Evolutionary conservation across 1,140 invertebrate genomes (phyloP), one percentile per base, ranked within the genome.

Genomic region (Theocolax elegans): DNA sequence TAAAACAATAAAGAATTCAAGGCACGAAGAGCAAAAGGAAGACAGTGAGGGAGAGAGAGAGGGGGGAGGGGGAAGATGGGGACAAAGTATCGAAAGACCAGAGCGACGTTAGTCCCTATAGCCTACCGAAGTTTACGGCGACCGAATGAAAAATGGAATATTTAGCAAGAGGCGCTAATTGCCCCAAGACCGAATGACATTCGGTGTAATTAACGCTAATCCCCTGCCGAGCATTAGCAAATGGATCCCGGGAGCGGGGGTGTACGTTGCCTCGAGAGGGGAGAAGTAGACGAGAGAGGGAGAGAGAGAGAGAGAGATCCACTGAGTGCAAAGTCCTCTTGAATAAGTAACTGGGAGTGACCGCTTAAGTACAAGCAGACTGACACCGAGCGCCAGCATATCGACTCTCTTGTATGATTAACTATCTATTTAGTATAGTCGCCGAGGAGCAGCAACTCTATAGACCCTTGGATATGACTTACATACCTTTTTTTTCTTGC

Each of bases 281-380:
- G 21, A 23, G 10, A 35, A 35, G 38, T 10, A 10, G 4, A 21
- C 25, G 12, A 53, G 40, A 23, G 54, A 49, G 31, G 8, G 17
- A 15, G 25, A 44, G 9, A 58, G 44, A 17, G 1, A 31, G 40
- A 15, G 1, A 12, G 54, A 8, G 8, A 35, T 27, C 1, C 6
- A 25, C 29, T 35, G 21, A 64, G 59, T 64, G 60, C 67, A 64
- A 70, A 64, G 46, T 69, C 51, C 67, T 58, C 59, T n/a, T 70
- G 67, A 63, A 70, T 70, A 70, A 70, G 67, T 69, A 54, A 70
- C 27, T n/a, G 60, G 51, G 59, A 70, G 67, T 70, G 59, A 70
- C 67, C 67, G 67, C 53, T 70, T 58, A 56, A 70, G 67, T 70
- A 69, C 48, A 44, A 53, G 66, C 46, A 10, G 42, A 68, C 56